Evolutionary conservation across 2,113 vertebrate genomes (phyloP).

Genomic region (Lepisosteus osseus): DNA sequence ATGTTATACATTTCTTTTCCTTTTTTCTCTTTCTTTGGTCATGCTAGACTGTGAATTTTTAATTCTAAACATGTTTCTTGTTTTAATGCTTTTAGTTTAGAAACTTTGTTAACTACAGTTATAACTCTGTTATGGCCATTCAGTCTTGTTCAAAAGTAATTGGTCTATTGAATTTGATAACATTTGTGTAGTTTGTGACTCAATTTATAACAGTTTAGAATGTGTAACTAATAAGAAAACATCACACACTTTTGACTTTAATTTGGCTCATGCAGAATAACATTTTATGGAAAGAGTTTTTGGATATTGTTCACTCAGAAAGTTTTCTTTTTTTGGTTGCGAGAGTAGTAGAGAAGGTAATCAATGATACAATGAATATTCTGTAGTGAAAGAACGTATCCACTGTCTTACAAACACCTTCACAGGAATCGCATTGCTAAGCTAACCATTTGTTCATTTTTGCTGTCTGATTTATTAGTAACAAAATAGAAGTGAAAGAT

Average conservation of each 20-base stretch:
- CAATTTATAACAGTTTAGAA: too few species aligned
- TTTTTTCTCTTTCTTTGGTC: too few species aligned
- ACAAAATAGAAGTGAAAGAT: constrained; percentile 8
- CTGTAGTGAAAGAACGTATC: not conserved
- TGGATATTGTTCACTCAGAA: too few species aligned
- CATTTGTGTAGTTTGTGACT: constrained; percentile 3
- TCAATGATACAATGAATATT: not conserved
- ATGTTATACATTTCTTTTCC: too few species aligned
- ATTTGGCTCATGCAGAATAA: too few species aligned
- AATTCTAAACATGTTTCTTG: not conserved
- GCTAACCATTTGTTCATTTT: constrained; percentile 1
- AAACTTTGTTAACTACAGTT: too few species aligned
- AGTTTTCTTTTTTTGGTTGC: too few species aligned
- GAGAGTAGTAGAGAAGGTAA: too few species aligned
- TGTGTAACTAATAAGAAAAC: too few species aligned
- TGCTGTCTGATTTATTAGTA: constrained; percentile 9
- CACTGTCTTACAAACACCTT: not conserved
- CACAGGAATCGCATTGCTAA: not conserved
- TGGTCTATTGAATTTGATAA: constrained; percentile 34
- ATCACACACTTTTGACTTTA: too few species aligned
- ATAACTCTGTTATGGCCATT: constrained; percentile 25
- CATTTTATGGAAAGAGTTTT: too few species aligned
- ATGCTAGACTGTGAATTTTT: too few species aligned
- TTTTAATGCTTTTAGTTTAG: not conserved
- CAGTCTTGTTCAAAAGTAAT: constrained; percentile 30